Evolutionary conservation across 2,797 vertebrate species (phyloP), one percentile per base, ranked within the genome.

Genomic region (Simalia tracyae): DNA sequence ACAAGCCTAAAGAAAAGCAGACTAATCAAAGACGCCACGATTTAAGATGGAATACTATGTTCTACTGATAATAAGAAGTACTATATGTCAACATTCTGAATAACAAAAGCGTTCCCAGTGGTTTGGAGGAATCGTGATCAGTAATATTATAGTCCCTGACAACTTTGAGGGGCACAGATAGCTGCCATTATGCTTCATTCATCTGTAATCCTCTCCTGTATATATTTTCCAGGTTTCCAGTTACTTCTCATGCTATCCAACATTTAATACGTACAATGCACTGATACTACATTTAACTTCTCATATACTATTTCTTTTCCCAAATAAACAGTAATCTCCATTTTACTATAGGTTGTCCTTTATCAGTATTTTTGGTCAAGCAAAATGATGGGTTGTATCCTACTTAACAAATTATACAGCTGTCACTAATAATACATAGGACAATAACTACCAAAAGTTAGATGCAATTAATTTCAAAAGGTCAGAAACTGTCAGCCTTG

Each of bases 321-420:
- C 1, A 7, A 90, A 36, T 36, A 36, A 5, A 36, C 31, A 36
- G 72, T 14, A 12, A 81, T 6, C 50, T 50, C 46, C 46, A 4
- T 93, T 95, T 94, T 95, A 95, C 85, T 91, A 96, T 92, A 90
- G 92, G 11, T 57, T 94, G 92, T 94, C 94, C 93, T 96, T 95
- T 94, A 92, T 93, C 86, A 94, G 26, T 84, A 90, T 96, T 54
- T 94, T 93, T 89, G 63, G 93, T 94, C 89, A 84, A 15, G 31
- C 5, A 36, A 63, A 84, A 19, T 60, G 28, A 84, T 50, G 76
- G 11, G 24, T 15, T 63, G 36, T 28, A 63, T 84, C 15, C 72
- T n/a, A 8, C 26, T 84, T 28, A 90, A 31, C 84, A 17, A 84
- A 90, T 90, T 90, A 14, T 46, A 36, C 61, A 84, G n/a, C 76